Conservation (phyloP, 2,888 invertebrate species). For the Chloroclystis v-ata region DNA sequence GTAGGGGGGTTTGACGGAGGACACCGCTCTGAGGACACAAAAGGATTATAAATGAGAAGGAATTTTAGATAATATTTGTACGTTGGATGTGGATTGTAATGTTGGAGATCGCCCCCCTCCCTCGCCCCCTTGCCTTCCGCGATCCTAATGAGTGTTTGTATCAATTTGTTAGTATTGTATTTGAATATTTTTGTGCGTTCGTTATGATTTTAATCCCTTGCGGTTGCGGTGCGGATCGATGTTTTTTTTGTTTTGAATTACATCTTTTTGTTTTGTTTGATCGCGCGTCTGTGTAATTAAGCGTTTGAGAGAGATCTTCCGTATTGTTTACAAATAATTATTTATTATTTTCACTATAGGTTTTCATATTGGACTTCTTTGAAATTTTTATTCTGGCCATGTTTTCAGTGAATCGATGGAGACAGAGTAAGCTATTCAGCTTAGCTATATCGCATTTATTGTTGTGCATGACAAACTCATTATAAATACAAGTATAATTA, state of each 20-base stretch:
- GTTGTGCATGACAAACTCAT: no score
- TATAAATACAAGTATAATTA: no score
- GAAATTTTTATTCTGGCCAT: no score
- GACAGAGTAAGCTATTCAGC: no score
- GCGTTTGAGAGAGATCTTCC: slow-evolving; percentile 40
- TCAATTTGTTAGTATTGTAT: slow-evolving; percentile 79
- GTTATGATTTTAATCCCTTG: slow-evolving; percentile 76
- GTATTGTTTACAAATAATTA: no score
- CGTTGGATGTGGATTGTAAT: slow-evolving; percentile 78
- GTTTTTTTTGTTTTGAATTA: slow-evolving; percentile 64
- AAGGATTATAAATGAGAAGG: slow-evolving; percentile 80
- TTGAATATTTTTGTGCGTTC: slow-evolving; percentile 76
- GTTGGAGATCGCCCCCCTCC: slow-evolving; percentile 58
- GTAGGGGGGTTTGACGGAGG: slow-evolving; percentile 70
- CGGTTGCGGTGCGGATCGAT: slow-evolving; percentile 66
- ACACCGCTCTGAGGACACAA: slow-evolving; percentile 77
- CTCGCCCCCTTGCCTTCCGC: slow-evolving; percentile 53
- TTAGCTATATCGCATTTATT: no score
- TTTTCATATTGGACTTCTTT: no score
- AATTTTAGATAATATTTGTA: slow-evolving; percentile 80
- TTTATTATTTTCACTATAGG: no score
- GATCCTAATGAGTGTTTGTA: slow-evolving; percentile 78
- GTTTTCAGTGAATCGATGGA: no score
- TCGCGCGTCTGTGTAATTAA: slow-evolving; percentile 52
- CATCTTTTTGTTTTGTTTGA: slow-evolving; percentile 40